A percentile compares a stretch with the other conserved stretches of the same genome.
Conservation (phyloP, 2,113 vertebrate genomes). For the Mystacornis crossleyi region DNA sequence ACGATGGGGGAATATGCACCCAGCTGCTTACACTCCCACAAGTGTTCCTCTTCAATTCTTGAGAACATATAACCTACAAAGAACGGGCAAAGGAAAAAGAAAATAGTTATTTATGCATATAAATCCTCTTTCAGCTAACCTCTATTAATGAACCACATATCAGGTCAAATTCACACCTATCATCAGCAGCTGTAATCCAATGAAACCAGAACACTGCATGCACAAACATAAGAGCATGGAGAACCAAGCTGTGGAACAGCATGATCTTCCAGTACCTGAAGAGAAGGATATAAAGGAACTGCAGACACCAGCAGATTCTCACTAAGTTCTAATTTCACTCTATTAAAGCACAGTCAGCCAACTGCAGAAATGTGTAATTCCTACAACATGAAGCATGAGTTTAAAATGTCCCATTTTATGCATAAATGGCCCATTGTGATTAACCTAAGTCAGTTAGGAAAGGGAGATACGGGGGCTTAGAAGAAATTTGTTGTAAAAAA, state of each 20-base stretch:
- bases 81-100: not conserved
- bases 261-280: not conserved
- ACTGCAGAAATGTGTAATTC: not conserved
- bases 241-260: not conserved
- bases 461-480: not conserved
- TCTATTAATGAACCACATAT: not conserved
- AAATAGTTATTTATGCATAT: not conserved
- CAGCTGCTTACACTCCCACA: conserved; percentile 98
- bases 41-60: conserved; percentile 92
- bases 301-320: not conserved
- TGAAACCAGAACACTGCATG: not conserved
- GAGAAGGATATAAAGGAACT: not conserved
- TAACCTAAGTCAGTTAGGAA: not conserved
- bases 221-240: not conserved
- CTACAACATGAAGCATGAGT: not conserved
- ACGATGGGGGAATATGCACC: conserved; percentile 96
- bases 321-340: not conserved
- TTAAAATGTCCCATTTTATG: not conserved
- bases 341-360: not conserved
- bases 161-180: not conserved
- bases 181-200: not conserved
- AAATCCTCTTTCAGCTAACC: not conserved
- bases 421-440: not conserved
- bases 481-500: not conserved
- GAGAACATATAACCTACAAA: conserved; percentile 90